These are phyloP conservation scores for Rhopalosiphum padi DNA, from an alignment of 1,140 invertebrate species.

Conservation along the genomic window DNA sequence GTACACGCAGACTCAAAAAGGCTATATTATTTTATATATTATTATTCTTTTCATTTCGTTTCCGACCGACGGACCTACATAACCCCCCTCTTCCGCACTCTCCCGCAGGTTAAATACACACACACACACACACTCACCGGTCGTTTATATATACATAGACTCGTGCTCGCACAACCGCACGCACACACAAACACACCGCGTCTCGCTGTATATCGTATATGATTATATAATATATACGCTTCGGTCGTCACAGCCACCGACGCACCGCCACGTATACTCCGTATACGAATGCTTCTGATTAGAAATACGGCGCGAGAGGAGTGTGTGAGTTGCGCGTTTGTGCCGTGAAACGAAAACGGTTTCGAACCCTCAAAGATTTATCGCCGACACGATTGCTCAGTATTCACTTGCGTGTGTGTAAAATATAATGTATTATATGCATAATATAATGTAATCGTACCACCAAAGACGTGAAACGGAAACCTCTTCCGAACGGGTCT, in stretches of 20 bases:
- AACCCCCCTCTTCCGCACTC: not conserved
- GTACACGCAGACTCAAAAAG: not conserved
- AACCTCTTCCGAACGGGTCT: not conserved
- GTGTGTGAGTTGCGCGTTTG: not conserved
- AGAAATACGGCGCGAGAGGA: not conserved
- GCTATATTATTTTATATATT: not conserved
- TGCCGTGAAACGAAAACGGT: constrained; percentile 5
- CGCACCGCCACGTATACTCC: not conserved
- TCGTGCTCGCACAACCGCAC: not conserved
- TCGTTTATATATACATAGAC: not conserved
- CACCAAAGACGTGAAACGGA: not conserved
- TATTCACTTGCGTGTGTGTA: not conserved
- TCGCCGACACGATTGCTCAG: not conserved
- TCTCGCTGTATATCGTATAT: not conserved
- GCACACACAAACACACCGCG: too few species aligned
- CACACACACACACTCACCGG: too few species aligned
- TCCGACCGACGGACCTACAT: not conserved
- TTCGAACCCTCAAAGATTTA: not conserved
- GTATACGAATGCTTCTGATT: not conserved
- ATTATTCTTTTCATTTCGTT: not conserved
- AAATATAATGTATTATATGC: not conserved
- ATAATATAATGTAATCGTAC: not conserved
- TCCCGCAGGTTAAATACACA: not conserved
- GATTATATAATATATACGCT: not conserved
- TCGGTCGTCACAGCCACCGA: not conserved